Conservation (phyloP, 2,888 invertebrate genomes). For the Drosophila affinis region DNA sequence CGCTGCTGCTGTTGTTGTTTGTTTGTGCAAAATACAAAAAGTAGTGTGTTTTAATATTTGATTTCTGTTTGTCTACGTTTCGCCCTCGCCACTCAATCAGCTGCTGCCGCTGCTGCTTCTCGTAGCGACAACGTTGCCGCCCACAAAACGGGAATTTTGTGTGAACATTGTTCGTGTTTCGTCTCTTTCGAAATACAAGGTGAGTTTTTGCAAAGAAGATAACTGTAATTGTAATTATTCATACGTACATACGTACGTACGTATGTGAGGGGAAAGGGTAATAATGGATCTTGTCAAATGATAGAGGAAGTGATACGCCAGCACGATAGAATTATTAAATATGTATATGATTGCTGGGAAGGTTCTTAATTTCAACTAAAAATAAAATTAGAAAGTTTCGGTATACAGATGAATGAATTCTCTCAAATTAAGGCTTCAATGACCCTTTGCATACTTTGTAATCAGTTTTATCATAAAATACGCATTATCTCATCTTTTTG, state of each 20-base stretch:
- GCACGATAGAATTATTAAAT: neutral
- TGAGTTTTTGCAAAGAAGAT: neutral
- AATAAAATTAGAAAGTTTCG: too few species aligned
- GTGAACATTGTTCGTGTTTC: constrained; percentile 8
- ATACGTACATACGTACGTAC: neutral
- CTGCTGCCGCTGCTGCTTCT: constrained; percentile 18
- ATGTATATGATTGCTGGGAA: neutral
- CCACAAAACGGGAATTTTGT: constrained; percentile 20
- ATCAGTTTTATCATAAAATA: neutral
- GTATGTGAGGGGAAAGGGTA: neutral
- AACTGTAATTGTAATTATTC: constrained; percentile 1
- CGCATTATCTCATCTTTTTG: neutral
- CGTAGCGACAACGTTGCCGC: constrained; percentile 31
- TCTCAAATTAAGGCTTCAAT: too few species aligned
- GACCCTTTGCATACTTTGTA: neutral
- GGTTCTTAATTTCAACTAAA: too few species aligned
- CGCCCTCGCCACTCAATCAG: constrained; percentile 29
- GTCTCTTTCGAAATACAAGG: constrained; percentile 1
- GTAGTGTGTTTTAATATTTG: constrained; percentile 31
- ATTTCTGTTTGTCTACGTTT: constrained; percentile 39
- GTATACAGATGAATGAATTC: too few species aligned
- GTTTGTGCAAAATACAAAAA: constrained; percentile 31
- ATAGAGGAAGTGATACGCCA: neutral
- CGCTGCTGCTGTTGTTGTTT: constrained; percentile 25
- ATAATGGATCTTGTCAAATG: neutral